Evolutionary conservation across 1,140 invertebrate species (phyloP).

Genomic region (Dysdera silvatica): DNA sequence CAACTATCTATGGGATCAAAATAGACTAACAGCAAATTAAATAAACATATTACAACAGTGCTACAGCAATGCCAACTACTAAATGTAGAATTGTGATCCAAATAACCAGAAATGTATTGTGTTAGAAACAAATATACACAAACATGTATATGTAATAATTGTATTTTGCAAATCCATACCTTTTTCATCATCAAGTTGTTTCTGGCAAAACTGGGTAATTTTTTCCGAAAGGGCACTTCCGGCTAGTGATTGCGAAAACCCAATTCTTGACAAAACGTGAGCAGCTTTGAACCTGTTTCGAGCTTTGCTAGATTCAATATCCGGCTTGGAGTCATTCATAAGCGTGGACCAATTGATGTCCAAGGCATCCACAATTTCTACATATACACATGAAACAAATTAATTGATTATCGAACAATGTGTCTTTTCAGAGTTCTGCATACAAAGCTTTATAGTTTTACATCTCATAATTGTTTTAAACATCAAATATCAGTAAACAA

Average conservation of each 20-base stretch:
- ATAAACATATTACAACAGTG: no score
- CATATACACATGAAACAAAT: background rate
- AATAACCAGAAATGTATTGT: no score
- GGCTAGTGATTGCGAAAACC: slow-evolving; percentile 28
- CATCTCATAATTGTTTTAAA: no score
- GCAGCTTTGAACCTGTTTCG: slow-evolving; percentile 22
- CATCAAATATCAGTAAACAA: no score
- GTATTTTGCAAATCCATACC: background rate
- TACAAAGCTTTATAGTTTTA: background rate
- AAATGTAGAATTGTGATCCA: no score
- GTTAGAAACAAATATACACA: no score
- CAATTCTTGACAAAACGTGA: slow-evolving; percentile 29
- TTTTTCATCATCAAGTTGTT: slow-evolving; percentile 24
- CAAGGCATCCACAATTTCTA: slow-evolving; percentile 25
- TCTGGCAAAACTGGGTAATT: slow-evolving; percentile 23
- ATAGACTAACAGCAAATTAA: no score
- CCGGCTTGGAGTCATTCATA: slow-evolving; percentile 21
- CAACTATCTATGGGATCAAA: no score
- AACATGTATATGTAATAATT: background rate
- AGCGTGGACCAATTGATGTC: slow-evolving; percentile 32
- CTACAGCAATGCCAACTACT: no score
- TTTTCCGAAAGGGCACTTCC: slow-evolving; percentile 16
- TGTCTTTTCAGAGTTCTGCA: background rate
- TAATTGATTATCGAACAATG: background rate
- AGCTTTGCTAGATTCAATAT: slow-evolving; percentile 24